phyloP scores from a whole-genome alignment of 2,113 vertebrate genomes.

The western clawed frog (Xenopus tropicalis) region UCB_Xtro_10.0 CM004445.2:119572001-119572500 shows the following conservation, averaged over 20 bases:
- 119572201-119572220: slow-evolving; percentile 35
- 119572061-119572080: too few relatives aligned
- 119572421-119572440: slow-evolving; percentile 28
- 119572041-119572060: too few relatives aligned
- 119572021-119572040: too few relatives aligned
- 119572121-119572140: too few relatives aligned
- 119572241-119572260: slow-evolving; percentile 38
- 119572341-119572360: slow-evolving; percentile 30
- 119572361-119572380: slow-evolving; percentile 28
- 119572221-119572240: slow-evolving; percentile 33
- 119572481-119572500: slow-evolving; percentile 42
- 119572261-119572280: slow-evolving; percentile 41
- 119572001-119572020: too few relatives aligned
- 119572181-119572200: slow-evolving; percentile 9
- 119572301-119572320: slow-evolving; percentile 43
- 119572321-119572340: slow-evolving; percentile 37
- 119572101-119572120: too few relatives aligned
- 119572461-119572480: slow-evolving; percentile 37
- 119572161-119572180: neutral
- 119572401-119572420: slow-evolving; percentile 44
- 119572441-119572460: slow-evolving; percentile 35
- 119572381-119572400: slow-evolving; percentile 41
- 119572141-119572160: neutral
- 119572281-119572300: slow-evolving; percentile 41
- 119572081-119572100: too few relatives aligned